A percentile compares a stretch with the other conserved stretches of the same genome.
Conservation (phyloP, 2,113 vertebrate species). For the Tympanuchus pallidicinctus region DNA sequence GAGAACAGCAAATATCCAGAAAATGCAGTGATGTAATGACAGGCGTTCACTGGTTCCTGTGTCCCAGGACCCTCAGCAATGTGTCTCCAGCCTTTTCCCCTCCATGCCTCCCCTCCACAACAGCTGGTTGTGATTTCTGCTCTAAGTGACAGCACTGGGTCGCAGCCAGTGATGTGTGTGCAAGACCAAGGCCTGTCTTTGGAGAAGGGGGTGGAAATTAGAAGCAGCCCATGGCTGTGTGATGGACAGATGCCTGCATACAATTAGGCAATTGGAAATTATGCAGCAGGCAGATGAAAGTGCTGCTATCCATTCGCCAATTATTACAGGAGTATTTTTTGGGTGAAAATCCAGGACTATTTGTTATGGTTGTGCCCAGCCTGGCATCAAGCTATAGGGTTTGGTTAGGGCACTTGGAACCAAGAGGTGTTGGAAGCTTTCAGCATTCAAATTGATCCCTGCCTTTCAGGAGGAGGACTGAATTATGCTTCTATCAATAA, state of each 20-base stretch:
- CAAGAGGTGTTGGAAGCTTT: neutral
- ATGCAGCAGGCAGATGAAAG: neutral
- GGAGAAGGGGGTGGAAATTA: neutral
- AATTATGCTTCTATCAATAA: neutral
- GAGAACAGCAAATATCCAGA: neutral
- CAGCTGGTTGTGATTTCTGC: neutral
- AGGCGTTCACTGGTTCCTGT: neutral
- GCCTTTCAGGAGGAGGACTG: neutral
- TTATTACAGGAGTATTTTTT: rapidly evolving
- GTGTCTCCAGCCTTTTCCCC: neutral
- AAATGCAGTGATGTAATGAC: rapidly evolving
- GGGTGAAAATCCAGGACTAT: neutral
- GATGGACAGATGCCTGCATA: neutral
- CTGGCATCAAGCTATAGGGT: neutral
- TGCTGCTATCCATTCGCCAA: rapidly evolving
- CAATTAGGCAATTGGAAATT: neutral
- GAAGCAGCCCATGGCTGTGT: neutral
- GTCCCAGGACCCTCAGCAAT: neutral
- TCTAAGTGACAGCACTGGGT: neutral
- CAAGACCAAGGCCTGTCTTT: neutral
- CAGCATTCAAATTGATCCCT: neutral
- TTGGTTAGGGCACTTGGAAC: neutral
- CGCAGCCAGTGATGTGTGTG: neutral
- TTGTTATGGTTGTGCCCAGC: neutral
- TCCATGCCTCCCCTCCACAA: rapidly evolving